A percentile compares a stretch with the other conserved stretches of the same genome.
Evolutionary conservation across 2,113 vertebrate species (phyloP).

Genomic region (Miniopterus natalensis): DNA sequence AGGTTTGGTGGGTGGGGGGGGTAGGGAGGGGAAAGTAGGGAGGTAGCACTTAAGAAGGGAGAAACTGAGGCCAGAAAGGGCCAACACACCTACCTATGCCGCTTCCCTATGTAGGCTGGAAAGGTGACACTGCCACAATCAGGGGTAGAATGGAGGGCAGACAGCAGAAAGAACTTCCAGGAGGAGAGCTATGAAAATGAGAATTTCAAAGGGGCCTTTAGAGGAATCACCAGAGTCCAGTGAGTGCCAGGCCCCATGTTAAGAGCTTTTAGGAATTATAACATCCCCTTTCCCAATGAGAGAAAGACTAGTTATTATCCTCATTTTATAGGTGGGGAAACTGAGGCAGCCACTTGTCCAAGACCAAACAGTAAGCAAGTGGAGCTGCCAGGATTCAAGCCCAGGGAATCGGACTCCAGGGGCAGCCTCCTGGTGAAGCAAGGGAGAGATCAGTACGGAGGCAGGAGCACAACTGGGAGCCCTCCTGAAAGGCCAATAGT

Average conservation of each 20-base stretch:
- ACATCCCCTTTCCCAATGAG: neutral
- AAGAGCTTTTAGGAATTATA: neutral
- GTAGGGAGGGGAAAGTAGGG: neutral
- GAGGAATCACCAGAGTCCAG: neutral
- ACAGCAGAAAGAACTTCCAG: neutral
- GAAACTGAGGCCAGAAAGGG: slow-evolving; percentile 77
- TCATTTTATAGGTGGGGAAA: slow-evolving; percentile 31
- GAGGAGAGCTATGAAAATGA: neutral
- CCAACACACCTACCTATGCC: neutral
- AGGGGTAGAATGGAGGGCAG: neutral
- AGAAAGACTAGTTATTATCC: neutral
- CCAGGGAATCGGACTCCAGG: neutral
- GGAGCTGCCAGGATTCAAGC: neutral
- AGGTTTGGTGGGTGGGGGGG: slow-evolving; percentile 35
- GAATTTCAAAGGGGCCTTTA: neutral
- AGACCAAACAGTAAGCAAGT: neutral
- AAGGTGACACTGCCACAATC: neutral
- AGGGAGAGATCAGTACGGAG: neutral
- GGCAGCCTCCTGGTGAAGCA: neutral
- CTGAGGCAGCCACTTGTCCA: slow-evolving; percentile 27
- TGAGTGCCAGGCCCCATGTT: neutral
- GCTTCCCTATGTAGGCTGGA: neutral
- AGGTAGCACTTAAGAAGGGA: neutral
- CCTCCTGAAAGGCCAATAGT: neutral
- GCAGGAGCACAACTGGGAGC: neutral